These are phyloP conservation scores for Pomatostomus ruficeps DNA, from an alignment of 2,113 vertebrate species.

Conservation along the genomic window DNA sequence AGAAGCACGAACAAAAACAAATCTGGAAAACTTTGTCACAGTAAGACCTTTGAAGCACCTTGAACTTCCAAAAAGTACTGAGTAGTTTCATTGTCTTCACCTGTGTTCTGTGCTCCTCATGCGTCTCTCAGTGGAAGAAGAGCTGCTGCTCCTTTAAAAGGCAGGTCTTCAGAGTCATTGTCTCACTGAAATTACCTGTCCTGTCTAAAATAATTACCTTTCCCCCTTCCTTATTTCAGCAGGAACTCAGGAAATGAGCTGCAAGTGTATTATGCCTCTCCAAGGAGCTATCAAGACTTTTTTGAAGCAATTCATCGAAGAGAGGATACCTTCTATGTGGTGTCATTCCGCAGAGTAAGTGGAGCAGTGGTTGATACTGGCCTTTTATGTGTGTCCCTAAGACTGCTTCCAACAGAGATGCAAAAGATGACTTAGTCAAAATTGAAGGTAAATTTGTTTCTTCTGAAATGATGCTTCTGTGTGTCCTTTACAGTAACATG, in stretches of 20 bases:
- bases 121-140: background rate
- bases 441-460: background rate
- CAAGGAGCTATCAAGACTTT: constrained; percentile 85
- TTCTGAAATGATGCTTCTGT: background rate
- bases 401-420: background rate
- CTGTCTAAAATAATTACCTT: background rate
- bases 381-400: background rate
- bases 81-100: background rate
- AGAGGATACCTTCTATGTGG: constrained; percentile 92
- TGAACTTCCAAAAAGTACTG: background rate
- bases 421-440: background rate
- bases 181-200: background rate
- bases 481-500: background rate
- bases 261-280: constrained; percentile 90
- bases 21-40: background rate
- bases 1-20: background rate
- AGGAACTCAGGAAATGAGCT: constrained; percentile 85
- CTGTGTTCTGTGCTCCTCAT: background rate
- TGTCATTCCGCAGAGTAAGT: constrained; percentile 94
- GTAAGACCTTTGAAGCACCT: background rate
- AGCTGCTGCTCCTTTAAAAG: background rate
- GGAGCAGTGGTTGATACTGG: background rate
- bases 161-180: background rate
- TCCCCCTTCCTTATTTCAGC: background rate
- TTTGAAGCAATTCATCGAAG: constrained; percentile 88